Evolutionary conservation across 2,797 vertebrate genomes (phyloP).

Genomic region (Chiloscyllium punctatum): DNA sequence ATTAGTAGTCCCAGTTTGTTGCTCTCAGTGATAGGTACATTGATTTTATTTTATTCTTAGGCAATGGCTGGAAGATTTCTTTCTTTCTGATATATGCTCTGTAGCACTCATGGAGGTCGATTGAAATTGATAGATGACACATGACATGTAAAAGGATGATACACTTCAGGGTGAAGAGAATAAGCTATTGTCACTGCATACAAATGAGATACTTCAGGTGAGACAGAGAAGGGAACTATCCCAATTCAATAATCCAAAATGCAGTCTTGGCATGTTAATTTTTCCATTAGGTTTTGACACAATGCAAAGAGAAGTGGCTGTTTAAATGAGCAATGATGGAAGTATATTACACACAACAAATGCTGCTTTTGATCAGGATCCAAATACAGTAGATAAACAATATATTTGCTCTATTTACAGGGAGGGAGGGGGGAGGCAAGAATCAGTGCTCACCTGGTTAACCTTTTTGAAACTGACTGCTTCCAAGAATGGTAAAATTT

Average conservation of each 20-base stretch:
- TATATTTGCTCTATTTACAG: neutral
- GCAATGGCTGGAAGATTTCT: neutral
- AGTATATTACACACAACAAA: neutral
- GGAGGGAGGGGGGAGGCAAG: neutral
- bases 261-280: neutral
- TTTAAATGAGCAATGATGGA: neutral
- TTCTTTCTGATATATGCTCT: constrained; percentile 15
- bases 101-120: neutral
- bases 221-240: neutral
- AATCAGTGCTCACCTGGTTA: neutral
- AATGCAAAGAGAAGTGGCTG: neutral
- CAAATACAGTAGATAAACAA: neutral
- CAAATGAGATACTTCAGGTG: neutral
- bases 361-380: neutral
- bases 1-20: neutral
- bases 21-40: neutral
- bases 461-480: neutral
- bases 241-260: neutral
- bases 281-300: neutral
- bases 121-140: neutral
- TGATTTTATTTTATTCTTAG: neutral
- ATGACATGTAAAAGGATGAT: neutral
- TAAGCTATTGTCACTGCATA: neutral
- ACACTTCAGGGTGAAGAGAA: neutral
- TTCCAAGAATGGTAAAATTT: neutral